Evolutionary conservation across 2,113 vertebrate species (phyloP), one percentile per base, ranked within the genome.

Genomic region (Dinomys branickii): DNA sequence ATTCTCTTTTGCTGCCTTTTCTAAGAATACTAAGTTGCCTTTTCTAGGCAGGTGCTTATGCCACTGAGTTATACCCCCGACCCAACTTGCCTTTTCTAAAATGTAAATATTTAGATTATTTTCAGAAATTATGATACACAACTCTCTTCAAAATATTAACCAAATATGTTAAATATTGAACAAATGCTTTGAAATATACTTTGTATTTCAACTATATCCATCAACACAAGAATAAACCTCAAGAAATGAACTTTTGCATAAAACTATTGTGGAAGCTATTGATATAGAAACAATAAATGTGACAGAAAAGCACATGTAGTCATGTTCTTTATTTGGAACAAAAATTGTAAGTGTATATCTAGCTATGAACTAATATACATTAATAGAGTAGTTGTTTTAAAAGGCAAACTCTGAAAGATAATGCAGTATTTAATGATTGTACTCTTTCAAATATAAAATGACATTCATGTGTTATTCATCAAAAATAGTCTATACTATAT

Each of bases 371-470:
- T n/a, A n/a, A n/a, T n/a, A 58, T 77, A 4, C 16, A 33, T 14
- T 3, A 41, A 75, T 56, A 52, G 14, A 61, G 28, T 90, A n/a
- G 47, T 50, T 50, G 47, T 50, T 44, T 90, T 44, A 16, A 41
- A 78, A 28, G 58, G 4, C 20, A 75, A n/a, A 86, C 92, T 59
- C 19, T 73, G 82, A 63, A 83, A 82, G 58, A 3, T 4, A 50
- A 69, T 69, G 5, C 88, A 22, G 20, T 63, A 0, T 82, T 82
- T 85, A 86, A 71, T 83, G 4, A 69, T 69, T 92, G 20, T 1
- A 91, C 5, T 35, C 17, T 88, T 20, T 95, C 52, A 77, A 81
- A 95, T 86, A 85, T 38, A 82, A 75, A 94, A 81, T 71, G 58
- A 10, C 12, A 50, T 80, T 91, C 12, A 82, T 41, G 35, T 81